Conservation (phyloP, 2,888 invertebrate species). For the Eupithecia subumbrata region DNA sequence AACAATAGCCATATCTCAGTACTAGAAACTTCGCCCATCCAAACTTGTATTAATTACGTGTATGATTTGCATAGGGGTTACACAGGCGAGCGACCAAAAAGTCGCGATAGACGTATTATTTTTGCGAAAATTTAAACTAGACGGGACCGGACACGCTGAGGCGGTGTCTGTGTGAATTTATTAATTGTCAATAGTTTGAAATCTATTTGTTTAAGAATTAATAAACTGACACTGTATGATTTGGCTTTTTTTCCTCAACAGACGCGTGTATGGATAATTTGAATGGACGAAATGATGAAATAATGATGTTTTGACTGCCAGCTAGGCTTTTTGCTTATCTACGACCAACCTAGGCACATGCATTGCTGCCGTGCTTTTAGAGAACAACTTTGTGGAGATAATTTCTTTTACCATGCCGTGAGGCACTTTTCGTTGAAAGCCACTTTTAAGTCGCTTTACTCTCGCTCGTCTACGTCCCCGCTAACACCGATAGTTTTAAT, state of each 20-base stretch:
- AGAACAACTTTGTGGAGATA: not conserved
- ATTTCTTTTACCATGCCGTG: not conserved
- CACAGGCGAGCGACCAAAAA: not conserved
- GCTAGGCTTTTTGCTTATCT: too few relatives aligned
- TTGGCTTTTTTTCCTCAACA: too few relatives aligned
- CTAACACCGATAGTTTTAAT: constrained; percentile 32
- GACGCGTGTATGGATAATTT: too few relatives aligned
- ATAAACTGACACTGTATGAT: too few relatives aligned
- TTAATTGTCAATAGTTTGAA: too few relatives aligned
- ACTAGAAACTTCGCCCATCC: constrained; percentile 29
- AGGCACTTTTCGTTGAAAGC: not conserved
- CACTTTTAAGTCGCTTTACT: not conserved
- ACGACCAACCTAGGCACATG: not conserved
- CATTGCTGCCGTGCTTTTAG: too few relatives aligned
- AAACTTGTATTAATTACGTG: constrained; percentile 27
- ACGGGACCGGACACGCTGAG: not conserved
- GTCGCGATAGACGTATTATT: not conserved
- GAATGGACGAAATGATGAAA: too few relatives aligned
- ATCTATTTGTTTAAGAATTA: too few relatives aligned
- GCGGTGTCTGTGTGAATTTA: not conserved
- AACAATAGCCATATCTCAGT: constrained; percentile 24
- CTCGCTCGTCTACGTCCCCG: not conserved
- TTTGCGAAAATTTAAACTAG: not conserved
- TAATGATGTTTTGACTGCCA: too few relatives aligned
- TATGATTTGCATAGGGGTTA: constrained; percentile 19